phyloP scores from a whole-genome alignment of 2,113 vertebrate genomes.

The Taxidea taxus region DNA sequence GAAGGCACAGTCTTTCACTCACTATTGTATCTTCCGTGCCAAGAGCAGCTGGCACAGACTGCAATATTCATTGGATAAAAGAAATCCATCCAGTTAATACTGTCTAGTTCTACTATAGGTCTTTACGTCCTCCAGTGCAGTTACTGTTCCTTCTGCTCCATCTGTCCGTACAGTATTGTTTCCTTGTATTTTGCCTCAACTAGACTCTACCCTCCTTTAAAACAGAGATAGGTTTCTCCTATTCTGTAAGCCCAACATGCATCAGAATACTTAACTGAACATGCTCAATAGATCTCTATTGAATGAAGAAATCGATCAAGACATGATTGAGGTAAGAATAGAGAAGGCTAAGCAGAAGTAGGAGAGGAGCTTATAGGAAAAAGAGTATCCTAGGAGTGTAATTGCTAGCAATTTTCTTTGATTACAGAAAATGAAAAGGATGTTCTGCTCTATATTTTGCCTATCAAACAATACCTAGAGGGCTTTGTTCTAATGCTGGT shows the following conservation, averaged over 20 bases:
- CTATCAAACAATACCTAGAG: constrained; percentile 7
- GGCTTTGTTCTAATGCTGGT: constrained; percentile 4
- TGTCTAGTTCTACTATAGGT: neutral
- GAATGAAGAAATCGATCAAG: neutral
- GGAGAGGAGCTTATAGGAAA: neutral
- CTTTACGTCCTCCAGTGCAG: neutral
- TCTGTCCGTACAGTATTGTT: rapidly evolving
- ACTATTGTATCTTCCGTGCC: neutral
- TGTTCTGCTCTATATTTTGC: neutral
- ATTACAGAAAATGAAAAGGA: constrained; percentile 52
- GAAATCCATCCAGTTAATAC: neutral
- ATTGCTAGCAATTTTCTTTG: constrained; percentile 45
- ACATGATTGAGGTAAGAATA: neutral
- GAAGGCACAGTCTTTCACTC: neutral
- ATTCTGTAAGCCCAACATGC: neutral
- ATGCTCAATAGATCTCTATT: neutral
- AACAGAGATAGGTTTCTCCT: neutral
- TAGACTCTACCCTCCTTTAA: neutral
- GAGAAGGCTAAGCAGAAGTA: neutral
- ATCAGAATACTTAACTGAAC: neutral
- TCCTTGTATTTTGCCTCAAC: neutral
- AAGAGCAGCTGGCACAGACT: neutral
- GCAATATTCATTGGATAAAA: neutral
- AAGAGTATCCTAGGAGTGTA: neutral
- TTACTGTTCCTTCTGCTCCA: neutral